Evolutionary conservation across 1,140 invertebrate species (phyloP).

Genomic region (Saccostrea cuccullata): DNA sequence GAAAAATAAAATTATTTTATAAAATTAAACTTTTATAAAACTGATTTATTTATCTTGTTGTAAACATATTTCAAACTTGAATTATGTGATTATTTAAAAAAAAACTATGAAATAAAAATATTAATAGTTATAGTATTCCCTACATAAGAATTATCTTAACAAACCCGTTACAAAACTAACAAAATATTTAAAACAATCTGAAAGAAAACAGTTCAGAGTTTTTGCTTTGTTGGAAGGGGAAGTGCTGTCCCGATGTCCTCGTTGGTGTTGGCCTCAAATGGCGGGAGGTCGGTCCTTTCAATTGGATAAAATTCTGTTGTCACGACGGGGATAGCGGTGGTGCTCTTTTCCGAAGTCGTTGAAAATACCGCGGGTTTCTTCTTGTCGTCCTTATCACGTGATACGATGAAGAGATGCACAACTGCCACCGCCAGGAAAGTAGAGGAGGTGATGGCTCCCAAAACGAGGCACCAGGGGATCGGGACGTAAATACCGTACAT

Average conservation of each 20-base stretch:
- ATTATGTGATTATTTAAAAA: too few species aligned
- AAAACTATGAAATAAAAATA: too few species aligned
- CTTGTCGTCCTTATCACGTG: not conserved
- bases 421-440: not conserved
- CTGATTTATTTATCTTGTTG: too few species aligned
- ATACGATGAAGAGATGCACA: slow-evolving; percentile 17
- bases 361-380: not conserved
- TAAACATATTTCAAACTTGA: too few species aligned
- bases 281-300: slow-evolving; percentile 16
- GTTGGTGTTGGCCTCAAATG: slow-evolving; percentile 4
- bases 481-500: slow-evolving; percentile 34
- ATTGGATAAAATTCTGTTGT: not conserved
- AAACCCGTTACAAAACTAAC: too few species aligned
- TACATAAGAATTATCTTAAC: too few species aligned
- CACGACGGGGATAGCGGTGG: not conserved
- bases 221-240: slow-evolving; percentile 2
- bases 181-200: too few species aligned
- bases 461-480: slow-evolving; percentile 31
- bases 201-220: not conserved
- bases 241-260: not conserved
- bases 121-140: too few species aligned
- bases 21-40: too few species aligned
- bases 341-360: slow-evolving; percentile 4
- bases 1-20: too few species aligned
- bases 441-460: slow-evolving; percentile 1